These are phyloP conservation scores for Pseudanteris insignis DNA, from an alignment of 2,888 invertebrate species.

Conservation along the genomic window DNA sequence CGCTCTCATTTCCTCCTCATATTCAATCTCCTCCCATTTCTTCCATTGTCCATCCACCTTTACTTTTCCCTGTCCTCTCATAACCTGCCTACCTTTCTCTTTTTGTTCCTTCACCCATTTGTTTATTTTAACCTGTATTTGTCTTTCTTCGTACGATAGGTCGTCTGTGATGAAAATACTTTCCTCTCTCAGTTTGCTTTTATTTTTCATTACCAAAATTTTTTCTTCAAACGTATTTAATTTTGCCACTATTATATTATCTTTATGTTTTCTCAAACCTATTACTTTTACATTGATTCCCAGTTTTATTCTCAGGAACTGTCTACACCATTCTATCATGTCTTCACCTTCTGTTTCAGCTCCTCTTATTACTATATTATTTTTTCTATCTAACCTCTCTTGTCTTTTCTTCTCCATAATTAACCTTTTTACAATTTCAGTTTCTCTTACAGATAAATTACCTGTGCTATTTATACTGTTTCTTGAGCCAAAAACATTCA, in stretches of 20 bases:
- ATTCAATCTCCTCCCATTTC: conserved; percentile 1
- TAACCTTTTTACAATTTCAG: too few relatives aligned
- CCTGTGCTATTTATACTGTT: too few relatives aligned
- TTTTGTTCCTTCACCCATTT: conserved; percentile 2
- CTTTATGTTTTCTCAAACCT: neutral
- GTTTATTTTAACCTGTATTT: neutral
- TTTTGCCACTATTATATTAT: neutral
- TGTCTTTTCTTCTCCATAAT: neutral
- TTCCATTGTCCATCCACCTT: neutral
- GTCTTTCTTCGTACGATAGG: conserved; percentile 4
- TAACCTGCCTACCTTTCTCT: neutral
- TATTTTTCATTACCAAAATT: conserved; percentile 1
- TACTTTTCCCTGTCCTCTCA: neutral
- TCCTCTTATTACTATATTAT: conserved; percentile 5
- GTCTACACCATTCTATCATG: neutral
- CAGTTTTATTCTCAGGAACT: neutral
- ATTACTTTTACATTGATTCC: neutral
- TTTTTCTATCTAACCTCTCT: neutral
- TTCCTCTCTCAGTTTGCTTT: conserved; percentile 1
- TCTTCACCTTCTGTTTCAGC: neutral
- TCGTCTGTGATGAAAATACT: neutral
- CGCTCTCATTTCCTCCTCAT: neutral
- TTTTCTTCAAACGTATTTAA: conserved; percentile 1
- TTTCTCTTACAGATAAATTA: too few relatives aligned
- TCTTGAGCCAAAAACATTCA: too few relatives aligned